Percentiles rank a stretch among this genome's conserved stretches.
Evolutionary conservation across 92 coral and sea anemone species (phyloP).

Genomic region (Bergia sp.): DNA sequence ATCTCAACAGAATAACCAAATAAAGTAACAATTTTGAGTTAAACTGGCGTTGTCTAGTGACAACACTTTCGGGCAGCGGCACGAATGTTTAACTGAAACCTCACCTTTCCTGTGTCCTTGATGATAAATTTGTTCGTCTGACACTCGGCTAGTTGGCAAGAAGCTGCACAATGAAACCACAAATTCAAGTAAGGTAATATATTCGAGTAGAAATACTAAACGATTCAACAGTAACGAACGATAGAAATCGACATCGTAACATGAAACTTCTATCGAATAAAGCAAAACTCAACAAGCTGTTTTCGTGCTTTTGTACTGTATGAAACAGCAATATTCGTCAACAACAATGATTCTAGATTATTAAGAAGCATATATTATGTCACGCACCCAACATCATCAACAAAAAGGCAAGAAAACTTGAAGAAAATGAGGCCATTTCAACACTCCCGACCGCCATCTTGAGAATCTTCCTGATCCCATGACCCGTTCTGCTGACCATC

Average conservation of each 20-base stretch:
- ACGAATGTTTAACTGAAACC: background rate
- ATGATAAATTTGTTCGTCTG: conserved; percentile 56
- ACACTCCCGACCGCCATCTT: conserved; percentile 38
- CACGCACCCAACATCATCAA: conserved; percentile 22
- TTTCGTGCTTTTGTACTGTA: background rate
- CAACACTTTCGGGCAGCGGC: background rate
- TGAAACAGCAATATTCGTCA: background rate
- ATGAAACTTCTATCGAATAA: background rate
- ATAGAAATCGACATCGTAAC: background rate
- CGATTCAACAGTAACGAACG: background rate
- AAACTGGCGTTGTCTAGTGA: background rate
- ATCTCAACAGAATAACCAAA: background rate
- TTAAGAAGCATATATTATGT: background rate
- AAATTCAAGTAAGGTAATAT: background rate
- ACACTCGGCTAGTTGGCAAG: conserved; percentile 13
- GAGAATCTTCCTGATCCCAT: conserved; percentile 10
- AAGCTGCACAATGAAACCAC: conserved; percentile 16
- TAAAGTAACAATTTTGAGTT: conserved; percentile 5
- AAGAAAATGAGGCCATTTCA: background rate
- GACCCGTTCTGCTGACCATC: conserved; percentile 42
- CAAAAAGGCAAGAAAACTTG: conserved; percentile 28
- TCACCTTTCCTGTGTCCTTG: conserved; percentile 71
- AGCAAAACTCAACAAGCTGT: background rate
- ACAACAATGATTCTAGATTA: background rate
- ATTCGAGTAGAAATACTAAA: background rate